These are phyloP conservation scores for Pocillopora damicornis DNA, from an alignment of 64 coral and sea anemone genomes.

Conservation along the genomic window DNA sequence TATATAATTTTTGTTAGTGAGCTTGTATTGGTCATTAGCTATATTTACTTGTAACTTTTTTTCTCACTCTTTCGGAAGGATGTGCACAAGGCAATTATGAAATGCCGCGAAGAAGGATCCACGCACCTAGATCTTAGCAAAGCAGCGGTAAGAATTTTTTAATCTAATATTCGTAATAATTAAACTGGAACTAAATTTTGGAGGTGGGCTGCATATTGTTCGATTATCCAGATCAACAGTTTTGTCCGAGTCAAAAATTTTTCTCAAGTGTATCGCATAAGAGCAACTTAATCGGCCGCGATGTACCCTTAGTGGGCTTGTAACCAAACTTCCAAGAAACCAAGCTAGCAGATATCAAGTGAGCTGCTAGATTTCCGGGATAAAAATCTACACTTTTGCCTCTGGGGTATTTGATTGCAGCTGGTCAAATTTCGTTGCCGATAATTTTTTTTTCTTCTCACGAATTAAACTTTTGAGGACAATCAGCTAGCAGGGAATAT, in stretches of 20 bases:
- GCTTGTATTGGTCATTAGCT: slow-evolving; percentile 18
- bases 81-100: slow-evolving; percentile 93
- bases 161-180: neutral
- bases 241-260: neutral
- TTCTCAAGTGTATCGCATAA: neutral
- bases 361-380: slow-evolving; percentile 9
- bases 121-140: slow-evolving; percentile 91
- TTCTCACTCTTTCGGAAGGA: slow-evolving; percentile 51
- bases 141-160: slow-evolving; percentile 70
- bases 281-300: neutral
- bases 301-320: neutral
- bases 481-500: neutral
- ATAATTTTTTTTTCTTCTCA: neutral
- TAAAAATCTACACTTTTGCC: slow-evolving; percentile 6
- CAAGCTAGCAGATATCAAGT: slow-evolving; percentile 1
- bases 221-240: neutral
- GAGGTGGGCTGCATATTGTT: neutral
- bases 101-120: slow-evolving; percentile 92
- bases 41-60: slow-evolving; percentile 9
- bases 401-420: slow-evolving; percentile 11
- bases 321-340: neutral
- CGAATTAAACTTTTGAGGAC: slow-evolving; percentile 12
- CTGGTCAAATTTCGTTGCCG: neutral
- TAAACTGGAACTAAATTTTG: neutral
- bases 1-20: neutral